Conservation (phyloP, 2,797 vertebrate genomes). For the Poeciliopsis paucimaculata region DNA sequence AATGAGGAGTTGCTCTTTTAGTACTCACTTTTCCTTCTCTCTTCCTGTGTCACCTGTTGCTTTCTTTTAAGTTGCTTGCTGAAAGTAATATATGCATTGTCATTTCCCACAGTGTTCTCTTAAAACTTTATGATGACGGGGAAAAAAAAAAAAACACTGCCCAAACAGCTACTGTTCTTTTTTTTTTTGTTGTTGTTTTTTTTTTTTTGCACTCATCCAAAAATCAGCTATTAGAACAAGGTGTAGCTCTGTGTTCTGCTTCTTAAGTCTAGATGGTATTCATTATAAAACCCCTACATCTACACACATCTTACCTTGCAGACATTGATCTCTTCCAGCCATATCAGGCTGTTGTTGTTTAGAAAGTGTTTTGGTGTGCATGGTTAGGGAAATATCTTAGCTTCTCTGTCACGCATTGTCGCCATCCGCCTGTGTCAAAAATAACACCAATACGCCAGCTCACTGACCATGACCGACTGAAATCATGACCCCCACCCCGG, state of each 20-base stretch:
- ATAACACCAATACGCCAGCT: conserved; percentile 19
- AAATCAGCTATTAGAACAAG: neutral
- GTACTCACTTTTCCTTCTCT: neutral
- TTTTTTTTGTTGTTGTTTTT: neutral
- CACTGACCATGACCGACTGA: conserved; percentile 35
- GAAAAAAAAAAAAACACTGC: neutral
- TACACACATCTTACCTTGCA: neutral
- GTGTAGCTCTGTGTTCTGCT: neutral
- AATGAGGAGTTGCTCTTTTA: neutral
- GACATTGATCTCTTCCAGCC: conserved; percentile 6
- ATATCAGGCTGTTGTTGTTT: conserved; percentile 20
- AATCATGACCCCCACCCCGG: conserved; percentile 24
- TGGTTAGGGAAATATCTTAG: conserved; percentile 32
- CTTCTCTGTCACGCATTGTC: conserved; percentile 26
- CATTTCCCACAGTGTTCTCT: neutral
- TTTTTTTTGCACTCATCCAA: neutral
- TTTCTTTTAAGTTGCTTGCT: neutral
- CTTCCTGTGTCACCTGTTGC: neutral
- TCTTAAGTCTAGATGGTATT: neutral
- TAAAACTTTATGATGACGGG: neutral
- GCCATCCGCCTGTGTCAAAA: conserved; percentile 23
- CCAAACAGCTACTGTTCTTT: neutral
- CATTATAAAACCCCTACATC: neutral
- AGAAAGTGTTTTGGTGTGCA: conserved; percentile 12
- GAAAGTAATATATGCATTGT: neutral